These are phyloP conservation scores for Seira sanloemensis DNA, from an alignment of 2,888 invertebrate species.

Conservation along the genomic window DNA sequence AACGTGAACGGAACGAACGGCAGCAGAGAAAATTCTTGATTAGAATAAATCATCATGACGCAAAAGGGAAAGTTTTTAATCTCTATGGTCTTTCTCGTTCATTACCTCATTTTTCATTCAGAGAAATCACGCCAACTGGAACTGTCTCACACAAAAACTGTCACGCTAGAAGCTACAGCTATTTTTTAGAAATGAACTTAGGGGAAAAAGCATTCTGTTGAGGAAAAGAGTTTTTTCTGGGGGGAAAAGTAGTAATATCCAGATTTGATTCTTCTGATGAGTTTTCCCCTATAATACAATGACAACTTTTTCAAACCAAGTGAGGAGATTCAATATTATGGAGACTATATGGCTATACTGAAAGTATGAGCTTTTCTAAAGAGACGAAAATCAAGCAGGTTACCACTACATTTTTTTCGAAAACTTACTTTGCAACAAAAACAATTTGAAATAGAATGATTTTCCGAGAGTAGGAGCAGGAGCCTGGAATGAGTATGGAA, in stretches of 20 bases:
- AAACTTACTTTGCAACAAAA: neutral
- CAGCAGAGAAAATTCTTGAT: conserved; percentile 68
- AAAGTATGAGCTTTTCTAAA: neutral
- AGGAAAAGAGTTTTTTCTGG: conserved; percentile 8
- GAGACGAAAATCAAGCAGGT: conserved; percentile 9
- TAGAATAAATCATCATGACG: conserved; percentile 72
- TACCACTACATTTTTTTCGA: neutral
- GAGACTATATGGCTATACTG: neutral
- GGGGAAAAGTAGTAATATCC: conserved; percentile 14
- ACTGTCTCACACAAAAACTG: conserved; percentile 56
- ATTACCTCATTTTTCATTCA: conserved; percentile 72
- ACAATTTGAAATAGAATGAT: conserved; percentile 1
- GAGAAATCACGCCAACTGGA: conserved; percentile 65
- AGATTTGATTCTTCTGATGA: conserved; percentile 50
- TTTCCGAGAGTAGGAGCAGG: neutral
- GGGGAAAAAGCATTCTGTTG: conserved; percentile 22
- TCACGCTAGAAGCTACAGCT: conserved; percentile 33
- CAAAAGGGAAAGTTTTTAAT: conserved; percentile 70
- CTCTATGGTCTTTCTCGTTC: conserved; percentile 71
- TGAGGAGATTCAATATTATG: neutral
- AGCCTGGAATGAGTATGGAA: conserved; percentile 14
- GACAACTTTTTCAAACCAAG: conserved; percentile 9
- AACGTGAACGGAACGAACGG: neutral
- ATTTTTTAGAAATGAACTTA: neutral
- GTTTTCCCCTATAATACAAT: conserved; percentile 20